These are phyloP conservation scores for Pegoplata infirma DNA, from an alignment of 2,888 invertebrate genomes.

Conservation along the genomic window DNA sequence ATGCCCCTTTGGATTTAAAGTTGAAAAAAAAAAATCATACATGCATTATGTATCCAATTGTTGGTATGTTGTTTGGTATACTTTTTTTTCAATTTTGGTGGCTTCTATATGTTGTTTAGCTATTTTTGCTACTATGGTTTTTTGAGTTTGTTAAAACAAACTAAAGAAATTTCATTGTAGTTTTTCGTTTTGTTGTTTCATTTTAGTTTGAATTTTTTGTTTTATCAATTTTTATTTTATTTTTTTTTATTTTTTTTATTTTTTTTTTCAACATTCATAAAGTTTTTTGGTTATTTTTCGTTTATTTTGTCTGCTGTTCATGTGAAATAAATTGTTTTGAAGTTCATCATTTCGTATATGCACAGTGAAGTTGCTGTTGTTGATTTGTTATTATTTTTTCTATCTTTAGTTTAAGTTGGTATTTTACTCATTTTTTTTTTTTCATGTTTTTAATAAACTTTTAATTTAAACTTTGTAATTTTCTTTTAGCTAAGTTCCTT, in stretches of 20 bases:
- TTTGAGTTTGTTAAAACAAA: background rate
- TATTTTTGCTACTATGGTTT: background rate
- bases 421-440: background rate
- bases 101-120: background rate
- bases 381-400: slow-evolving; percentile 8
- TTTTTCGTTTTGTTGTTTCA: background rate
- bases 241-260: background rate
- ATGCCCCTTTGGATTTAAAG: background rate
- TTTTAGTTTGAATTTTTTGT: background rate
- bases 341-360: slow-evolving; percentile 8
- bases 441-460: slow-evolving; percentile 6
- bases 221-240: background rate
- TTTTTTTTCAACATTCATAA: slow-evolving; percentile 1
- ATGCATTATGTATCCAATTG: slow-evolving; percentile 4
- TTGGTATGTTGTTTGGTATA: background rate
- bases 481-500: slow-evolving; percentile 15
- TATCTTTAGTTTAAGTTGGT: background rate
- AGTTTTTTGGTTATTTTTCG: background rate
- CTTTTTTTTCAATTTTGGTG: slow-evolving; percentile 2
- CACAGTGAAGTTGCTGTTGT: too few species aligned
- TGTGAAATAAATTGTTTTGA: slow-evolving; percentile 21
- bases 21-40: slow-evolving; percentile 3
- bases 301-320: background rate
- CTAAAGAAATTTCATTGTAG: background rate
- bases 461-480: slow-evolving; percentile 18